Base-by-base conservation (phyloP, 2,113 vertebrate species). In the Balaenoptera acutorostrata region DNA sequence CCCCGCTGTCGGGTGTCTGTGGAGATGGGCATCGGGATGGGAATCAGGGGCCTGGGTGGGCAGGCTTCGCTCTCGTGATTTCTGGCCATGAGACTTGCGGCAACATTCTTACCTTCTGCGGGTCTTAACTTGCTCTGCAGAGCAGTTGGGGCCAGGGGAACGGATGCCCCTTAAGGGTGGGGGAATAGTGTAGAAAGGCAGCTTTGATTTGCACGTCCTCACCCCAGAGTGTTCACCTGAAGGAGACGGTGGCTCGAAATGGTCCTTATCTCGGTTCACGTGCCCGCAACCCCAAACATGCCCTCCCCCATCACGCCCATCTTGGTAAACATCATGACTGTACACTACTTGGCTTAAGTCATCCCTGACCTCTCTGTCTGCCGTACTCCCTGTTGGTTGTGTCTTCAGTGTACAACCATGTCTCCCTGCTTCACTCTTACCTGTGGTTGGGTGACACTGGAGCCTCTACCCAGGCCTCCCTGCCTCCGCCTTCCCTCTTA, bases 201-300 rank as follows among this genome's bases (percentile, higher is more conserved):
- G 31, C 20, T 63, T 64, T 75, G 64, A 29, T 57, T 17, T 80
- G 49, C 36, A 1, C 0, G 1, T 21, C 18, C 44, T 78, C 20
- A 10, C 25, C 52, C 17, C 29, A 39, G 44, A 57, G 15, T 20
- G n/a, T 29, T 72, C 59, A 13, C 63, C 41, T 57, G 21, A 36
- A 75, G 69, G 69, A 90, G 41, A 39, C 0, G 6, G 55, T 33
- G 39, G 71, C 61, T 83, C 46, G 10, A 3, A 39, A 33, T 17
- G 57, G 5, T 59, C 20, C 83, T 71, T 61, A 8, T 78, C 68
- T 77, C 31, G n/a, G 69, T 7, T 6, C 25, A 31, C 23, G 3
- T 4, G 1, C 3, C 3, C 41, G 18, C 5, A 3, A 5, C 72
- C n/a, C 39, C 33, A 15, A 9, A 11, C 64, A 11, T 0, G 9